A percentile compares a stretch with the other conserved stretches of the same genome.
phyloP scores from a whole-genome alignment of 2,797 vertebrate species.

The Scleropages formosus region DNA sequence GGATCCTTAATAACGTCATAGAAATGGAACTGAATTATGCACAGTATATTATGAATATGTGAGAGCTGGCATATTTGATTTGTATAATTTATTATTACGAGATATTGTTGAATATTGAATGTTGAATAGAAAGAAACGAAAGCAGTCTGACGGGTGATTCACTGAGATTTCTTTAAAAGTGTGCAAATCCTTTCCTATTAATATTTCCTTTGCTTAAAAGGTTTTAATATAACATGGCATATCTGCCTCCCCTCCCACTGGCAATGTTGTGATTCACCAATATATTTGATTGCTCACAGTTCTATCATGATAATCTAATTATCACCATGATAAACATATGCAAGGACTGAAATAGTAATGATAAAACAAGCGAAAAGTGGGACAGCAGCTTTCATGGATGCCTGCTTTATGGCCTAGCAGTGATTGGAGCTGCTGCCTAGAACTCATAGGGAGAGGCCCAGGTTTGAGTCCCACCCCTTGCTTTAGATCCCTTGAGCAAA shows the following conservation, averaged over 20 bases:
- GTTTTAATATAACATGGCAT: conserved; percentile 2
- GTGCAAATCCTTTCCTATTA: not conserved
- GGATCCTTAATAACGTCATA: conserved; percentile 70
- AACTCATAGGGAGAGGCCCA: too few species aligned
- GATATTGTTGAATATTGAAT: conserved; percentile 64
- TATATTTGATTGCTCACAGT: conserved; percentile 2
- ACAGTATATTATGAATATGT: conserved; percentile 64
- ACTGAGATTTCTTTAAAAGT: conserved; percentile 16
- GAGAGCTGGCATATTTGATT: conserved; percentile 74
- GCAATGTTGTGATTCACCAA: conserved; percentile 42
- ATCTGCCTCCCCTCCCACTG: conserved; percentile 36
- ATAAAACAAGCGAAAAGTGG: not conserved
- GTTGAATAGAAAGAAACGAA: conserved; percentile 63
- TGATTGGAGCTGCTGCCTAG: too few species aligned
- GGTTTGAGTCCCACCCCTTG: too few species aligned
- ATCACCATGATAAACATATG: conserved; percentile 8
- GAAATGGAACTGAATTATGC: conserved; percentile 61
- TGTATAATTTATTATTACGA: conserved; percentile 72
- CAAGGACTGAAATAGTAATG: not conserved
- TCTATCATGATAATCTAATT: conserved; percentile 4
- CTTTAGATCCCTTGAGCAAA: too few species aligned
- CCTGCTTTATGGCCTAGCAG: too few species aligned
- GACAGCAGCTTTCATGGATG: too few species aligned
- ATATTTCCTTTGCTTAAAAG: conserved; percentile 4
- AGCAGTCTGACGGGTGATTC: conserved; percentile 49